These are phyloP conservation scores for Drosophila tristis DNA, from an alignment of 1,140 invertebrate genomes.

Conservation along the genomic window DNA sequence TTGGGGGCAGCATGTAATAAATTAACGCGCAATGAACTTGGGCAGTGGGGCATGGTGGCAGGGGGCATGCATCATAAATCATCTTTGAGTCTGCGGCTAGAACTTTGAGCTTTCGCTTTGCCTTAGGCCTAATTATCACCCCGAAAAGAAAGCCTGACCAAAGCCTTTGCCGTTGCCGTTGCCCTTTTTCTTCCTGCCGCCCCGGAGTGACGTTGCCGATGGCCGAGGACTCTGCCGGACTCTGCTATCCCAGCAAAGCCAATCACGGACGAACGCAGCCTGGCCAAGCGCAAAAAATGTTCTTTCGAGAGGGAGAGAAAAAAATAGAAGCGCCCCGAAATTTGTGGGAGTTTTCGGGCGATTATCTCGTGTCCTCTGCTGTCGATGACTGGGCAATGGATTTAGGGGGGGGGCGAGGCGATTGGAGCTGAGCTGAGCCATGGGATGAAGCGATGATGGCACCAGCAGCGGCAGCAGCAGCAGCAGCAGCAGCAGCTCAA, in stretches of 20 bases:
- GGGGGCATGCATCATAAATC: slow-evolving; percentile 63
- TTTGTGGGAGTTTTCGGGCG: slow-evolving; percentile 10
- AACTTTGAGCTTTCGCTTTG: slow-evolving; percentile 9
- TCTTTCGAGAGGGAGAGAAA: slow-evolving; percentile 15
- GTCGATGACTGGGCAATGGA: slow-evolving; percentile 20
- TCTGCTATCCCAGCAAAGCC: slow-evolving; percentile 48
- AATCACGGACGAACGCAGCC: slow-evolving; percentile 25
- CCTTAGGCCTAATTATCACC: slow-evolving; percentile 67
- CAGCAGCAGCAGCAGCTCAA: slow-evolving; percentile 35
- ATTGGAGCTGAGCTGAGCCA: not conserved
- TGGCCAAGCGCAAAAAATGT: slow-evolving; percentile 45
- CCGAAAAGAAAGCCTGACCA: slow-evolving; percentile 15
- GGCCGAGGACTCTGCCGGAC: slow-evolving; percentile 21
- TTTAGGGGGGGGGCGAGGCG: not conserved
- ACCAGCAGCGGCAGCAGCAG: slow-evolving; percentile 4
- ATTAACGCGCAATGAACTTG: slow-evolving; percentile 63
- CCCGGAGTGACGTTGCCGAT: not conserved
- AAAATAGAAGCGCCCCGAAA: slow-evolving; percentile 8
- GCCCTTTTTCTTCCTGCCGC: not conserved
- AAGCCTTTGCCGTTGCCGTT: slow-evolving; percentile 15
- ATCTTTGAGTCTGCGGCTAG: slow-evolving; percentile 49
- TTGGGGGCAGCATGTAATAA: slow-evolving; percentile 47
- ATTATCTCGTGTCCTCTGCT: slow-evolving; percentile 65
- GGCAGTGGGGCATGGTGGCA: not conserved
- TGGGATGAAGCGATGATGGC: slow-evolving; percentile 14